Evolutionary conservation across 2,888 invertebrate species (phyloP), one percentile per base, ranked within the genome.

Genomic region (Myopa tessellatipennis): DNA sequence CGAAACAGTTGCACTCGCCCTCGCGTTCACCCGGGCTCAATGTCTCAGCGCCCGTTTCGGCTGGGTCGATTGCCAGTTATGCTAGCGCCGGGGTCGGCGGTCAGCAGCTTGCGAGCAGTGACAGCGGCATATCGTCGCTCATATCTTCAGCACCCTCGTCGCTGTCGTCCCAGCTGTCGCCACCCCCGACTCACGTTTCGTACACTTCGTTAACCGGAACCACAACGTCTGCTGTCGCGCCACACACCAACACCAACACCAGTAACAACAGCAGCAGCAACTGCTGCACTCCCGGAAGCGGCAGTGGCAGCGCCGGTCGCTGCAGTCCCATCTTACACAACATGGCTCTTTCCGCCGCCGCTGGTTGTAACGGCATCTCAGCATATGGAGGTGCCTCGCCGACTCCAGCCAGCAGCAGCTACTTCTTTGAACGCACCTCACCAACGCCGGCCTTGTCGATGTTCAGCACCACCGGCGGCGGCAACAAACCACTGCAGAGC

Each of bases 121-220:
- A 87, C 80, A 87, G 88, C 81, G 88, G 88, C 82, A 87, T 87
- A 78, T 87, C 88, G 36, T 82, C 83, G 76, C 79, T 82, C 55
- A 81, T 82, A 60, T 82, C 82, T 40, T 83, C 83, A 69, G 82
- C 83, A 5, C 83, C 83, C 4, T 85, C 88, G 10, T 82, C 83
- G 5, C 85, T 87, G 8, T 78, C 87, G 67, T 84, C 85, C 63
- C 87, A 87, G 82, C 84, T 87, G 63, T 87, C 87, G 79, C 87
- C 87, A 58, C 87, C 87, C 75, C 80, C 77, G 77, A 38, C 74
- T 6, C 81, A 84, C 12, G 36, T 65, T 34, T 36, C 63, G n/a
- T 71, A 50, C 16, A 45, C 55, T 16, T 75, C 45, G 16, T 58
- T 71, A 26, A 65, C 16, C 12, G n/a, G 16, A 26, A 67, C 78